Evolutionary conservation across 2,113 vertebrate genomes (phyloP).

Genomic region (Larimichthys polyactis): DNA sequence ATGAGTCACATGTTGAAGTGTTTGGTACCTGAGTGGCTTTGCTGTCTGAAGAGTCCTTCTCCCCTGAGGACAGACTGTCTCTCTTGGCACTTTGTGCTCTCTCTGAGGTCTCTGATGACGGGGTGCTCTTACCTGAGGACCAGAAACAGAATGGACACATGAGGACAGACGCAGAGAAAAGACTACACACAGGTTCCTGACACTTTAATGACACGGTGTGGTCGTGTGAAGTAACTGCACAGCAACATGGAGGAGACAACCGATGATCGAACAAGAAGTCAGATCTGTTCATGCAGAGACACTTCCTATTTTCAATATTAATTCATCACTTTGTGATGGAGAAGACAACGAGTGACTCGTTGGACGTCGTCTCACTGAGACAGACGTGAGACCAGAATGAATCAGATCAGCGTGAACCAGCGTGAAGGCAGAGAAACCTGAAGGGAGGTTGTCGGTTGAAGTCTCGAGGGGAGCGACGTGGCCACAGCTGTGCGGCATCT

Average conservation of each 20-base stretch:
- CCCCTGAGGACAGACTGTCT: conserved; percentile 88
- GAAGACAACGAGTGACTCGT: too few relatives aligned
- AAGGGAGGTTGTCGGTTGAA: conserved; percentile 30
- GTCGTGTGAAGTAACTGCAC: conserved; percentile 32
- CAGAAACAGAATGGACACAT: neutral
- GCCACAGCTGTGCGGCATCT: conserved; percentile 31
- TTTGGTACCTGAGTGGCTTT: conserved; percentile 93
- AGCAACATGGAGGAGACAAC: neutral
- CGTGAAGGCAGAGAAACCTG: neutral
- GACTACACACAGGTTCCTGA: neutral
- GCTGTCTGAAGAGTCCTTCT: conserved; percentile 87
- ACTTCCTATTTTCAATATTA: too few relatives aligned
- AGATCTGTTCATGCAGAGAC: too few relatives aligned
- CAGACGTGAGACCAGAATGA: too few relatives aligned
- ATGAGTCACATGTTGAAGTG: too few relatives aligned
- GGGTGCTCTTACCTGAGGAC: conserved; percentile 73
- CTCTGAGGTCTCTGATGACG: conserved; percentile 87
- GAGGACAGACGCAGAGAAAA: neutral
- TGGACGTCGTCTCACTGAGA: too few relatives aligned
- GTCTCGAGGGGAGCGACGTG: neutral
- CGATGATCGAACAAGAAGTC: too few relatives aligned
- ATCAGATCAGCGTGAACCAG: too few relatives aligned
- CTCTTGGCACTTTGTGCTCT: conserved; percentile 88
- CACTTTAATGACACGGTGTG: conserved; percentile 39
- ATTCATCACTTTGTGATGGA: too few relatives aligned